phyloP scores from a whole-genome alignment of 1,140 invertebrate genomes.

The Campoletis sonorensis region DNA sequence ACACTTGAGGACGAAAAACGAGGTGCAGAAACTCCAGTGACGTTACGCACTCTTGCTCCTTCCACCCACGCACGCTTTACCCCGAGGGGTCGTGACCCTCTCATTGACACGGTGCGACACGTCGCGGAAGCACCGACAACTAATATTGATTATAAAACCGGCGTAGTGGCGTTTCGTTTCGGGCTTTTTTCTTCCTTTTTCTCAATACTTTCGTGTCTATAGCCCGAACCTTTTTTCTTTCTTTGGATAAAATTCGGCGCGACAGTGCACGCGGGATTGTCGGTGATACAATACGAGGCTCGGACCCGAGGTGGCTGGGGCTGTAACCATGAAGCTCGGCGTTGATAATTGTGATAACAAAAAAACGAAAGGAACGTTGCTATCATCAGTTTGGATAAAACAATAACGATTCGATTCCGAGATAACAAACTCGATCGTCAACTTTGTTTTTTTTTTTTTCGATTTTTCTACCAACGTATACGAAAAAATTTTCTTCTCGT shows the following conservation, averaged over 20 bases:
- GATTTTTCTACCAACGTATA: background rate
- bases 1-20: background rate
- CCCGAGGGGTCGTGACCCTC: slow-evolving; percentile 50
- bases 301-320: background rate
- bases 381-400: background rate
- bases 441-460: background rate
- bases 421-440: background rate
- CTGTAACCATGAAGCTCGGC: background rate
- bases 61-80: slow-evolving; percentile 17
- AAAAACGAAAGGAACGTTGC: background rate
- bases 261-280: slow-evolving; percentile 56
- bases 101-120: slow-evolving; percentile 60
- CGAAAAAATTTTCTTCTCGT: background rate
- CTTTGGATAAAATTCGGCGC: slow-evolving; percentile 13
- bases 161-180: slow-evolving; percentile 37
- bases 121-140: slow-evolving; percentile 63
- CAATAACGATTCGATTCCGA: background rate
- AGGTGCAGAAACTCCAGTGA: background rate
- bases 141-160: slow-evolving; percentile 72
- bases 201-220: slow-evolving; percentile 46
- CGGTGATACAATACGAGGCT: background rate
- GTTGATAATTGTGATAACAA: background rate
- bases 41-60: slow-evolving; percentile 32
- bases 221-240: slow-evolving; percentile 38
- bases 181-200: slow-evolving; percentile 47